Percentiles rank a stretch among this genome's conserved stretches.
Conservation (phyloP, 2,113 vertebrate species). For the Coreoperca whiteheadi region DNA sequence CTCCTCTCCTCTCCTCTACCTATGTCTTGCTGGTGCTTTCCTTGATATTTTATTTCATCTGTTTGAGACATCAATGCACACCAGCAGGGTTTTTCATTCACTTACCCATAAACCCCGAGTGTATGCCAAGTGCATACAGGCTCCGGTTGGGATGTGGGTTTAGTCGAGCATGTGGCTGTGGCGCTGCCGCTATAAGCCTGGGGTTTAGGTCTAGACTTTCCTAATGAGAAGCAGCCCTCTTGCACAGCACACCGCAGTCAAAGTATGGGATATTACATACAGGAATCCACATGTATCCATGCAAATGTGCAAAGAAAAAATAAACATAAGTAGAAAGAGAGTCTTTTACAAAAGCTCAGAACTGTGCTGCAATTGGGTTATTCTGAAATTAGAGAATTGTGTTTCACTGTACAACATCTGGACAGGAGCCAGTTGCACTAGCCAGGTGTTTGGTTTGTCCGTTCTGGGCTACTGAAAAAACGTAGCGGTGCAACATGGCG, state of each 20-base stretch:
- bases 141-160: conserved; percentile 55
- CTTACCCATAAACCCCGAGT: conserved; percentile 37
- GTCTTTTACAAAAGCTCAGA: background rate
- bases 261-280: background rate
- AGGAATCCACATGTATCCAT: background rate
- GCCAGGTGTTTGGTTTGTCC: no score
- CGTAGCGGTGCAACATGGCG: no score
- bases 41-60: conserved; percentile 44
- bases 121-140: conserved; percentile 34
- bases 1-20: background rate
- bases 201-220: conserved; percentile 60
- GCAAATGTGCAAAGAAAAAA: background rate
- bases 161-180: conserved; percentile 41
- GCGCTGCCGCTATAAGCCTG: conserved; percentile 38
- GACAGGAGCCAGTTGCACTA: background rate
- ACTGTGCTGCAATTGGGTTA: background rate
- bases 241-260: background rate
- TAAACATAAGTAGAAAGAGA: background rate
- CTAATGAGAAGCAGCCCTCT: conserved; percentile 53
- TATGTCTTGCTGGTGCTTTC: conserved; percentile 1
- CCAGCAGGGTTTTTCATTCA: conserved; percentile 36
- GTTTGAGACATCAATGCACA: conserved; percentile 42
- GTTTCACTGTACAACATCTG: background rate
- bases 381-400: background rate
- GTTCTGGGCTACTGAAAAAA: no score